These are phyloP conservation scores for Drosophila colorata DNA, from an alignment of 2,888 invertebrate species.

Conservation along the genomic window DNA sequence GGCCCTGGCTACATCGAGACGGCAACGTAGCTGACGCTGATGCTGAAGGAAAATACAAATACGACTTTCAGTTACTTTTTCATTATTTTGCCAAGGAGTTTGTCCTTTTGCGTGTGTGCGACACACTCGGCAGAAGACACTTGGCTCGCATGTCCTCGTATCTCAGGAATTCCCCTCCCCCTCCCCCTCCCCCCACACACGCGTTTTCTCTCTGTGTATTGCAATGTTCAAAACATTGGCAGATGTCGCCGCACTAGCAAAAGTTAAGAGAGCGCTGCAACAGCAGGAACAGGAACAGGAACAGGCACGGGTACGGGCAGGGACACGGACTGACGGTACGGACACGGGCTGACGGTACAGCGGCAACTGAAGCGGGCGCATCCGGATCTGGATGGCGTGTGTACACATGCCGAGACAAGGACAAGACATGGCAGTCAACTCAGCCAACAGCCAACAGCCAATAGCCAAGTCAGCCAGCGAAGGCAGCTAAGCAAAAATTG, in stretches of 20 bases:
- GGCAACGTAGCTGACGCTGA: conserved; percentile 22
- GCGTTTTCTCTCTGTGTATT: conserved; percentile 51
- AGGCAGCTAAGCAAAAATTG: conserved; percentile 47
- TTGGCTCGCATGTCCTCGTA: conserved; percentile 49
- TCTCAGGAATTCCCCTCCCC: conserved; percentile 12
- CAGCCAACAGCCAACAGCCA: conserved; percentile 26
- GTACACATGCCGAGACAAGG: conserved; percentile 72
- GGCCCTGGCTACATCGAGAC: conserved; percentile 1
- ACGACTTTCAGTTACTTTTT: conserved; percentile 80
- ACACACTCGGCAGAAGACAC: conserved; percentile 55
- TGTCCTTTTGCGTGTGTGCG: conserved; percentile 73
- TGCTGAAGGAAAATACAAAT: conserved; percentile 74
- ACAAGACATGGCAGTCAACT: conserved; percentile 72
- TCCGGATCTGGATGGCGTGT: conserved; percentile 54
- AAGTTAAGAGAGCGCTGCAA: conserved; percentile 57
- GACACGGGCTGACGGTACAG: neutral
- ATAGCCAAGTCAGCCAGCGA: conserved; percentile 34
- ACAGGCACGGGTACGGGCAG: neutral
- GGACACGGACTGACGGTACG: neutral
- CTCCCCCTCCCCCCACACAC: neutral
- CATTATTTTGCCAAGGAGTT: conserved; percentile 81
- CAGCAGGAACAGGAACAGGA: conserved; percentile 5
- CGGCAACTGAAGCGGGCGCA: conserved; percentile 23
- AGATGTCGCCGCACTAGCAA: conserved; percentile 77
- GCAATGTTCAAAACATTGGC: conserved; percentile 79